Conservation (phyloP, 2,888 invertebrate species). For the Drosophila cracens region DNA sequence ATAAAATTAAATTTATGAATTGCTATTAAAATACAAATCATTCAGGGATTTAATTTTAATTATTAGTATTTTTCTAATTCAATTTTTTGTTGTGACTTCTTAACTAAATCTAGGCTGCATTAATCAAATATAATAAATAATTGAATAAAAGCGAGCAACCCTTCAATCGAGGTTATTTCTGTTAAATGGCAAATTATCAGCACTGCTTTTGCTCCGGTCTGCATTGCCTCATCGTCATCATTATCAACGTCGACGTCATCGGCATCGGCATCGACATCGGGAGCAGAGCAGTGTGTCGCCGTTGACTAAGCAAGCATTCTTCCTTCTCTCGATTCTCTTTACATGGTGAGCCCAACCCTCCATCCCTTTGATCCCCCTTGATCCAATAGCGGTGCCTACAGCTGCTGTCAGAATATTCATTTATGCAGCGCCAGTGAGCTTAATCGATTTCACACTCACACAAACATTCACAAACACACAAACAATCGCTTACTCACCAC, state of each 20-base stretch:
- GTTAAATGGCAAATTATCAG: conserved; percentile 11
- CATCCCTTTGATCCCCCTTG: neutral
- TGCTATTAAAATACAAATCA: neutral
- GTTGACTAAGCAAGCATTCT: conserved; percentile 26
- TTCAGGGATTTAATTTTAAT: neutral
- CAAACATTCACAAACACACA: conserved; percentile 2
- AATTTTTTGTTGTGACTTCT: neutral
- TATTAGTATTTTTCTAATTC: neutral
- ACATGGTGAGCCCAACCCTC: neutral
- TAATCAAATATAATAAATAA: neutral
- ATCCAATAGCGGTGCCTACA: conserved; percentile 12
- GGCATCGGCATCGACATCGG: neutral
- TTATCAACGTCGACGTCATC: neutral
- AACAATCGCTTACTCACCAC: conserved; percentile 49
- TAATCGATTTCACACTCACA: conserved; percentile 54
- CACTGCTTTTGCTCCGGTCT: no score
- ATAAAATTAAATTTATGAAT: neutral
- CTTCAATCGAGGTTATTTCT: conserved; percentile 4
- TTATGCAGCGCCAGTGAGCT: conserved; percentile 54
- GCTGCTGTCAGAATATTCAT: conserved; percentile 57
- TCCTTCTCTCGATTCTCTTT: conserved; percentile 1
- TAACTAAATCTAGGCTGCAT: neutral
- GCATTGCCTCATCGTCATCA: conserved; percentile 7
- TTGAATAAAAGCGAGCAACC: neutral
- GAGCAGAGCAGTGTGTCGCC: conserved; percentile 21